Percentiles rank a stretch among this genome's conserved stretches.
Conservation (phyloP, 2,797 vertebrate genomes). For the Bufotes viridis region DNA sequence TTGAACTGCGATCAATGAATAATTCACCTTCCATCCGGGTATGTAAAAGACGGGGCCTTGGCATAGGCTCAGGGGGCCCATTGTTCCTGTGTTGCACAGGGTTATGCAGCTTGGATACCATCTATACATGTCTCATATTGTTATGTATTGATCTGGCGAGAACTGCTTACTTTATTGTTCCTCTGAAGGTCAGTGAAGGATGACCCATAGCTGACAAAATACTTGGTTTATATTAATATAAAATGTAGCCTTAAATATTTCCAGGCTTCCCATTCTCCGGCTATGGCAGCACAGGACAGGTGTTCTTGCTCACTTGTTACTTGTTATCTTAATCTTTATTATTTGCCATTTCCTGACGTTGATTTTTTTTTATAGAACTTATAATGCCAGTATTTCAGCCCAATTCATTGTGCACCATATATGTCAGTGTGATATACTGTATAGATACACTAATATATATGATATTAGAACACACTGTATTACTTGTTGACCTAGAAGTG, state of each 20-base stretch:
- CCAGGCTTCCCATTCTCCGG: neutral
- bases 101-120: neutral
- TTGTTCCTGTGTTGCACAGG: constrained; percentile 11
- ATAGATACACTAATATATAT: neutral
- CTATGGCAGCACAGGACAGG: neutral
- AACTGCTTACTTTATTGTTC: constrained; percentile 8
- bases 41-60: constrained; percentile 1
- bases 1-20: constrained; percentile 24
- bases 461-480: neutral
- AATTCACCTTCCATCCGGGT: neutral
- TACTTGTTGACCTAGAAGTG: too few species aligned
- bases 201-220: constrained; percentile 11
- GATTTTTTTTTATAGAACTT: too few species aligned
- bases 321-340: neutral
- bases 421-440: neutral
- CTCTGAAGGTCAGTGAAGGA: neutral
- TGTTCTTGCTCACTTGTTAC: neutral
- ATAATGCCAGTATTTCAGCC: neutral
- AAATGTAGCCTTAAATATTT: neutral
- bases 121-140: constrained; percentile 30
- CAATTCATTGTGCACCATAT: neutral
- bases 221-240: neutral
- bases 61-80: neutral
- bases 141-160: constrained; percentile 34
- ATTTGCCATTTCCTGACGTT: too few species aligned